Evolutionary conservation across 2,888 invertebrate species (phyloP).

Genomic region (Rhopalosiphum nymphaeae): DNA sequence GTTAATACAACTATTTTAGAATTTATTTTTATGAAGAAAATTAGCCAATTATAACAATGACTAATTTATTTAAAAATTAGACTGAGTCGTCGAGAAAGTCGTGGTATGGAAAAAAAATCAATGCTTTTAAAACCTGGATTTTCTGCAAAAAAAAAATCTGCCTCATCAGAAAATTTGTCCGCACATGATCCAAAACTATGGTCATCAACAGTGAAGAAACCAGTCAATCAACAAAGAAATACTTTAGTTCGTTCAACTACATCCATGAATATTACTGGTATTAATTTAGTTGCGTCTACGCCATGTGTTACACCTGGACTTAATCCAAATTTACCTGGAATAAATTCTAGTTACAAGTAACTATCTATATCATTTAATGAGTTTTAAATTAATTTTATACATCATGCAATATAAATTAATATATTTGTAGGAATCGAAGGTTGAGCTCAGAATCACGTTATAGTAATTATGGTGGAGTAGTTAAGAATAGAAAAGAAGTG

Average conservation of each 20-base stretch:
- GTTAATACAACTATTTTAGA: background rate
- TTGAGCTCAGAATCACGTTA: constrained; percentile 61
- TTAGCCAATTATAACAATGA: background rate
- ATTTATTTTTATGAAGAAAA: background rate
- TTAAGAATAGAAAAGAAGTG: constrained; percentile 66
- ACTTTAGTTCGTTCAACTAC: constrained; percentile 41
- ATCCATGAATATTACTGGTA: constrained; percentile 51
- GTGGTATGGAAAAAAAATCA: constrained; percentile 46
- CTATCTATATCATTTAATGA: background rate
- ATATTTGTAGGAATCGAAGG: constrained; percentile 42
- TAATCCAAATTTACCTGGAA: constrained; percentile 58
- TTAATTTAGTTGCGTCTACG: constrained; percentile 60
- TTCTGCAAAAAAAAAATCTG: constrained; percentile 59
- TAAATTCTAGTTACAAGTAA: constrained; percentile 60
- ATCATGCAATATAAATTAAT: background rate
- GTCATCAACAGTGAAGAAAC: constrained; percentile 49
- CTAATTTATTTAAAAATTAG: constrained; percentile 22
- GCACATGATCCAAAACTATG: constrained; percentile 49
- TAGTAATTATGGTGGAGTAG: constrained; percentile 65
- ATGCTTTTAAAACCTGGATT: constrained; percentile 58
- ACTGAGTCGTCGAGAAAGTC: constrained; percentile 30
- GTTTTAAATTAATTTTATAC: background rate
- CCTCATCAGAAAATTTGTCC: constrained; percentile 53
- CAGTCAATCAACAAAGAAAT: background rate
- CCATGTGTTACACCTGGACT: constrained; percentile 56